Conservation (phyloP, 2,797 vertebrate species). For the Aratinga solstitialis region DNA sequence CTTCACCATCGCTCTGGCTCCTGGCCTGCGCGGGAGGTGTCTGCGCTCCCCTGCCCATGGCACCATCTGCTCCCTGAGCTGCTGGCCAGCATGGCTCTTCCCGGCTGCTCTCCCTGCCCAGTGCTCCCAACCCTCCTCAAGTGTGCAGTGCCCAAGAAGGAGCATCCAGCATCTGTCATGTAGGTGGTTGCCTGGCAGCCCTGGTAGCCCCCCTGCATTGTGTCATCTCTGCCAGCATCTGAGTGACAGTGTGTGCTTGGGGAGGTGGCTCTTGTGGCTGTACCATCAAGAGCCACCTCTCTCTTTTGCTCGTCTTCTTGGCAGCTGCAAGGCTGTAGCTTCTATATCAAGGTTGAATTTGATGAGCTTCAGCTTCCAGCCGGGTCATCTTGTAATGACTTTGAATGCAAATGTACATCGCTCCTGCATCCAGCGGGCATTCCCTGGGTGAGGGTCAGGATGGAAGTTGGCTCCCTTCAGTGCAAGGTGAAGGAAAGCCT, state of each 20-base stretch:
- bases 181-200: background rate
- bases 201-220: background rate
- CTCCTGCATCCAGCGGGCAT: accelerated
- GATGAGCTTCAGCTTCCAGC: background rate
- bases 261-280: background rate
- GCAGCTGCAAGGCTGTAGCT: background rate
- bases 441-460: background rate
- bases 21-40: accelerated
- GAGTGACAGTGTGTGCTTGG: accelerated
- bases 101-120: background rate
- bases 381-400: background rate
- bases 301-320: background rate
- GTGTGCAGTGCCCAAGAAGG: accelerated
- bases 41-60: background rate
- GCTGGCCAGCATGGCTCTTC: background rate
- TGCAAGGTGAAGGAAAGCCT: background rate
- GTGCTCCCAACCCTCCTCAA: background rate
- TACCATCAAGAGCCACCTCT: background rate
- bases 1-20: background rate
- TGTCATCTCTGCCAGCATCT: background rate
- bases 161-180: background rate
- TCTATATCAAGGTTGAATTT: slow-evolving; percentile 1
- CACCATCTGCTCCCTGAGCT: slow-evolving; percentile 36
- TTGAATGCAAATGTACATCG: background rate
- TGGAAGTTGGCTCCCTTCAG: background rate